phyloP scores from a whole-genome alignment of 2,797 vertebrate genomes.

The Microctenopoma stevenorrisi region DNA sequence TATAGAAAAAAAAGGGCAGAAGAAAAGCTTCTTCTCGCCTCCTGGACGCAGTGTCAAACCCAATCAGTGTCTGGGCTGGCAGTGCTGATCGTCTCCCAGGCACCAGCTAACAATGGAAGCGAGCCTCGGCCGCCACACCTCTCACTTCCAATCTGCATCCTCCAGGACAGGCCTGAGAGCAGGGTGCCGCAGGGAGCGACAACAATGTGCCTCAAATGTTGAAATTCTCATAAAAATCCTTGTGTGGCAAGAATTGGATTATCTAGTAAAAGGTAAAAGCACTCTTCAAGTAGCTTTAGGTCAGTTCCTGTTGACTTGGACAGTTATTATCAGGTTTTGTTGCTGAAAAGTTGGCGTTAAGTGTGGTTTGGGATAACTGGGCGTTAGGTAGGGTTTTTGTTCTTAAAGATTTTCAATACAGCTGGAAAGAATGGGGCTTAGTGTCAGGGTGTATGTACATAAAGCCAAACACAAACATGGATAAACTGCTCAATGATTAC shows the following conservation, averaged over 20 bases:
- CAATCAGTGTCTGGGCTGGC: constrained; percentile 90
- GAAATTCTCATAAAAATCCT: constrained; percentile 58
- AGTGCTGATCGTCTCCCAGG: constrained; percentile 78
- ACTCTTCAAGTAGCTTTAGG: constrained; percentile 48
- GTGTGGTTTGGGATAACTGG: constrained; percentile 40
- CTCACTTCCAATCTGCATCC: constrained; percentile 99
- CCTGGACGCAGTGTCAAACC: constrained; percentile 96
- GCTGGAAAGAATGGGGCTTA: constrained; percentile 67
- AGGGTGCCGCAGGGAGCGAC: constrained; percentile 23
- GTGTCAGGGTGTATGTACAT: constrained; percentile 44
- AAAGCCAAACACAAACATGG: constrained; percentile 75
- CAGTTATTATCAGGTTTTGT: constrained; percentile 56
- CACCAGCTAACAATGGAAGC: constrained; percentile 88
- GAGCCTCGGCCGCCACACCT: constrained; percentile 91
- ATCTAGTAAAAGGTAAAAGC: constrained; percentile 48
- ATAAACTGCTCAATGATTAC: constrained; percentile 74
- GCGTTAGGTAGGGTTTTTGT: constrained; percentile 65
- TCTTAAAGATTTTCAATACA: constrained; percentile 54
- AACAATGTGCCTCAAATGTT: constrained; percentile 55
- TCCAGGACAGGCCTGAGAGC: constrained; percentile 71
- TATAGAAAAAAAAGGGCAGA: constrained; percentile 75
- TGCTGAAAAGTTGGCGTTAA: constrained; percentile 28
- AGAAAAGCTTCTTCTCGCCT: constrained; percentile 88
- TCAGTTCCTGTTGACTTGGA: constrained; percentile 55
- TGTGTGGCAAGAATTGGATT: constrained; percentile 62